phyloP scores from a whole-genome alignment of 2,797 vertebrate genomes.

The Brotula barbata region DNA sequence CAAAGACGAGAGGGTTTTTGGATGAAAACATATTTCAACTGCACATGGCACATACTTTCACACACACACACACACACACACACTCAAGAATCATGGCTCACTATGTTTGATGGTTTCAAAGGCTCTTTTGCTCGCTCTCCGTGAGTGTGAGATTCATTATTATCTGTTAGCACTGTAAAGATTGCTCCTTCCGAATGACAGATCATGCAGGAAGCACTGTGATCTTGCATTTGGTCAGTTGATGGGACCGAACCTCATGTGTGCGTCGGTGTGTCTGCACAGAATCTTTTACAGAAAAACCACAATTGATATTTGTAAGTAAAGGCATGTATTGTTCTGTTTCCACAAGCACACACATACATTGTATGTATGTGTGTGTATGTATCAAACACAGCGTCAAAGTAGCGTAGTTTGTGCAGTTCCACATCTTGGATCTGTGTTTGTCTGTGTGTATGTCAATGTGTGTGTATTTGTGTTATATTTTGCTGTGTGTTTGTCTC shows the following conservation, averaged over 20 bases:
- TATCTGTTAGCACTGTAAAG: neutral
- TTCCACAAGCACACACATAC: slow-evolving; percentile 17
- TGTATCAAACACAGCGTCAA: slow-evolving; percentile 34
- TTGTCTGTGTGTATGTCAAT: slow-evolving; percentile 24
- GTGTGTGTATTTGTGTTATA: slow-evolving; percentile 6
- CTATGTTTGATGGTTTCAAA: neutral
- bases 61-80: neutral
- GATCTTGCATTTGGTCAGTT: neutral
- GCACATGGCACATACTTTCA: neutral
- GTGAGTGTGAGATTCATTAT: neutral
- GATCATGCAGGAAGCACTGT: neutral
- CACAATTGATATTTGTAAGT: too few species aligned
- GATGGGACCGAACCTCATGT: neutral
- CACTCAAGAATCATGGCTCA: neutral
- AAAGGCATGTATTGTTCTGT: too few species aligned
- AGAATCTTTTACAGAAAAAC: too few species aligned
- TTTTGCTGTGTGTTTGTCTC: slow-evolving; percentile 51
- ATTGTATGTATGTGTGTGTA: slow-evolving; percentile 16
- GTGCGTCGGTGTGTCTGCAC: neutral
- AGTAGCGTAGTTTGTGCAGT: slow-evolving; percentile 44
- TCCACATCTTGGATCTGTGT: slow-evolving; percentile 28
- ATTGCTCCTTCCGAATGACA: neutral
- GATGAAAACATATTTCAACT: neutral
- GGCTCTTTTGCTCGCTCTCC: neutral
- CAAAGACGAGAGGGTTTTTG: neutral